A percentile compares a stretch with the other conserved stretches of the same genome.
Conservation (phyloP, 2,113 vertebrate genomes). For the Phalacrocorax carbo region DNA sequence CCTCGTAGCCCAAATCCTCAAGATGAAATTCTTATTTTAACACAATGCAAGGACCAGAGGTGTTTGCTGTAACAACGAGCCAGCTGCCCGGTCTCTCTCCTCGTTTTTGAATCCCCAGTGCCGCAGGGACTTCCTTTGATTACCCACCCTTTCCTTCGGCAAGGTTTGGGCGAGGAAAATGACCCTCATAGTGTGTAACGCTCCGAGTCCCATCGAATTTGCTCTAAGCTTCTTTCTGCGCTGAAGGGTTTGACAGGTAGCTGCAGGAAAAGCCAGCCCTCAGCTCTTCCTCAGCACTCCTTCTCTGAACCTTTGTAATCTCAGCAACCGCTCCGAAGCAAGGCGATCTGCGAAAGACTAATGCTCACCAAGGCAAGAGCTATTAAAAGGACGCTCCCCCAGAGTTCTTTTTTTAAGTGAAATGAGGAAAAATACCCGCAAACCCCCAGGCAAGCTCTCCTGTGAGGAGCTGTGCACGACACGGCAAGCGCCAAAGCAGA, state of each 20-base stretch:
- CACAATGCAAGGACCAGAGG: background rate
- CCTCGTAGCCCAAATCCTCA: background rate
- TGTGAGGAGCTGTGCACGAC: fast-evolving
- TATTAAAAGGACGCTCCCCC: background rate
- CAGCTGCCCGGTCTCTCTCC: background rate
- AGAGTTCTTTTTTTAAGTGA: background rate
- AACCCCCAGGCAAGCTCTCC: background rate
- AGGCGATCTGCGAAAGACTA: background rate
- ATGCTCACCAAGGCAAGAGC: background rate
- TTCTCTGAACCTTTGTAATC: background rate
- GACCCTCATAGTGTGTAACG: fast-evolving
- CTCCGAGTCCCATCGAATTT: background rate
- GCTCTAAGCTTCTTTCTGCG: background rate
- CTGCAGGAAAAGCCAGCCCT: background rate
- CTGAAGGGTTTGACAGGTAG: background rate
- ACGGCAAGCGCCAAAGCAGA: background rate
- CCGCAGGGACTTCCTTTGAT: fast-evolving
- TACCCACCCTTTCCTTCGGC: background rate
- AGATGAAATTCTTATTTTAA: background rate
- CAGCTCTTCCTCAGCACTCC: background rate
- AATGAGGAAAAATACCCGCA: background rate
- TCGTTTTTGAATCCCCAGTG: background rate
- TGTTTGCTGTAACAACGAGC: background rate
- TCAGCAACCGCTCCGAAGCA: background rate
- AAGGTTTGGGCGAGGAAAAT: background rate